phyloP scores from a whole-genome alignment of 2,888 invertebrate genomes.

The Perizoma flavofasciatum region DNA sequence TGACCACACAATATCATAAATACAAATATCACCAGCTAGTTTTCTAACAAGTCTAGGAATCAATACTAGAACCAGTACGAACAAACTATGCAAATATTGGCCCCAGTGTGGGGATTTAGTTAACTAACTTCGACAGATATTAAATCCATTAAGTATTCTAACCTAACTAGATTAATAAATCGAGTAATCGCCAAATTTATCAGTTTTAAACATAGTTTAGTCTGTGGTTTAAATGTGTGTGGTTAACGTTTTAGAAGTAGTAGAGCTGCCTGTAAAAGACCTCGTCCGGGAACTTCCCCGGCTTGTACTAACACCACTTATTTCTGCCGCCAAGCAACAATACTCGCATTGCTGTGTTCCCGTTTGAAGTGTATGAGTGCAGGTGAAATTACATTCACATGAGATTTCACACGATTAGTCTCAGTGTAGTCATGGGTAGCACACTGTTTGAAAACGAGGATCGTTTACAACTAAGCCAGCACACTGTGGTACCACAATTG shows the following conservation, averaged over 20 bases:
- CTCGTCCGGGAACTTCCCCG: too few relatives aligned
- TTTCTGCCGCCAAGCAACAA: too few relatives aligned
- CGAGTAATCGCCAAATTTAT: conserved; percentile 16
- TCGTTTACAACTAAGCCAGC: too few relatives aligned
- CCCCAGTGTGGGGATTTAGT: conserved; percentile 27
- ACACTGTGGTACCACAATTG: too few relatives aligned
- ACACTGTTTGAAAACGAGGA: too few relatives aligned
- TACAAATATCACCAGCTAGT: conserved; percentile 1
- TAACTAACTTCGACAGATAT: conserved; percentile 28
- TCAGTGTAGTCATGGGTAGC: too few relatives aligned
- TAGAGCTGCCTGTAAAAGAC: too few relatives aligned
- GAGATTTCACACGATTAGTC: too few relatives aligned
- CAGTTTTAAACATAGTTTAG: conserved; percentile 17
- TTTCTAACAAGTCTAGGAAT: conserved; percentile 7
- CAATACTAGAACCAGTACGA: neutral
- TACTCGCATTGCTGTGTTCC: too few relatives aligned
- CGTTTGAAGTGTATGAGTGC: too few relatives aligned
- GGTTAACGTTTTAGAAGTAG: neutral
- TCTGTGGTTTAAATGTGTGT: conserved; percentile 8
- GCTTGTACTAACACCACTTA: too few relatives aligned
- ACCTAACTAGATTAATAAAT: conserved; percentile 23
- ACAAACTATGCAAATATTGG: conserved; percentile 26
- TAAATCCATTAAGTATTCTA: conserved; percentile 21
- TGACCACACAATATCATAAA: neutral
- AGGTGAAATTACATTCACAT: too few relatives aligned